Conservation (phyloP, 2,888 invertebrate genomes). For the Meganola albula region DNA sequence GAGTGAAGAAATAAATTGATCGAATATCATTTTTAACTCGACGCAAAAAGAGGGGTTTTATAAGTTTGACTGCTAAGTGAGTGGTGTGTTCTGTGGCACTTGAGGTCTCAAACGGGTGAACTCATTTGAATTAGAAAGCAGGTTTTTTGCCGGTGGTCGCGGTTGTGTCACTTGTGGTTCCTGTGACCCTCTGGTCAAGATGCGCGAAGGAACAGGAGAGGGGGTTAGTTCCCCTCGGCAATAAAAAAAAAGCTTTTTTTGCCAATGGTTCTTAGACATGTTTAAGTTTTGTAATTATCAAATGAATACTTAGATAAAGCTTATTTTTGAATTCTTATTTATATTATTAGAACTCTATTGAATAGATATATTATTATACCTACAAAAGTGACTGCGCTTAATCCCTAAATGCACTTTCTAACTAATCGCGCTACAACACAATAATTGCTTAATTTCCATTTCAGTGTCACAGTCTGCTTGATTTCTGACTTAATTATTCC, state of each 20-base stretch:
- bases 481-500: slow-evolving; percentile 38
- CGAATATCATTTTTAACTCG: neutral
- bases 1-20: neutral
- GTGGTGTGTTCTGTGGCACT: no score
- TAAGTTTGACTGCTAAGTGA: neutral
- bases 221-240: no score
- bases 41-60: neutral
- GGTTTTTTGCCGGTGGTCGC: no score
- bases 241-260: no score
- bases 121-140: no score
- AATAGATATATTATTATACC: neutral
- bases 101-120: no score
- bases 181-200: no score
- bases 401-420: neutral
- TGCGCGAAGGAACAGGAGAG: no score
- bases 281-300: neutral
- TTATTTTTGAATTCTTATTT: neutral
- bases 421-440: neutral
- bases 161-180: no score
- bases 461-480: slow-evolving; percentile 31
- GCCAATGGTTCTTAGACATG: no score
- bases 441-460: slow-evolving; percentile 31
- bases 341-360: neutral
- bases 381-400: neutral
- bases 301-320: neutral